Base-by-base conservation (phyloP, 2,113 vertebrate genomes). In the Heterotis niloticus region DNA sequence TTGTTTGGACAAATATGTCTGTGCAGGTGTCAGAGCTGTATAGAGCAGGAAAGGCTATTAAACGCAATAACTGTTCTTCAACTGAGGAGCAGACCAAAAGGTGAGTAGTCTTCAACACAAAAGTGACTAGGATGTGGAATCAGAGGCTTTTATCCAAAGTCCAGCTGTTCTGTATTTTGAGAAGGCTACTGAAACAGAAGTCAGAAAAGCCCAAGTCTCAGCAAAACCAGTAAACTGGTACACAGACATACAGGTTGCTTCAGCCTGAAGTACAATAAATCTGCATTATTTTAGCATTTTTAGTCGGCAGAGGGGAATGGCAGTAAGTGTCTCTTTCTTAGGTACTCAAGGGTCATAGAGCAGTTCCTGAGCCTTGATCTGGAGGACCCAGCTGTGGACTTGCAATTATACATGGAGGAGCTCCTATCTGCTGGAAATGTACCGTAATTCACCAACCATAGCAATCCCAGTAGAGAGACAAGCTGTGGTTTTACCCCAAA, bases 361-460 rank as follows among this genome's bases (percentile, higher is more conserved):
- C 94, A 88, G 79, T 99, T 99, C 85, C 90, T 99, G 81, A 77
- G 81, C 79, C 85, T 98, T n/a, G 91, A 98, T 84, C 91, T 99
- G 79, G 94, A 96, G 1, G 93, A 98, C 84, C 89, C 93, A 66
- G 79, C 83, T 0, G 24, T 94, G 74, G 92, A 98, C 77, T 84
- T 97, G 82, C 89, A 94, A 75, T 51, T 82, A 29, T 98, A 95
- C 85, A 87, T 99, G 90, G 90, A 94, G 69, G 93, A 95, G n/a
- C 86, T 98, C 64, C 85, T 96, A 83, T 89, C 89, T 62, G 91
- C 90, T 85, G 85, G 90, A 64, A 84, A 89, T 75, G 34, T 91
- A 79, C 82, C 92, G 71, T 94, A 83, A 72, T 29, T 0, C 72
- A 84, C 5, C 0, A n/a, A 24, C 7, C 9, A 5, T 7, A 44